Evolutionary conservation across 2,113 vertebrate genomes (phyloP).

Genomic region (Scomber japonicus): DNA sequence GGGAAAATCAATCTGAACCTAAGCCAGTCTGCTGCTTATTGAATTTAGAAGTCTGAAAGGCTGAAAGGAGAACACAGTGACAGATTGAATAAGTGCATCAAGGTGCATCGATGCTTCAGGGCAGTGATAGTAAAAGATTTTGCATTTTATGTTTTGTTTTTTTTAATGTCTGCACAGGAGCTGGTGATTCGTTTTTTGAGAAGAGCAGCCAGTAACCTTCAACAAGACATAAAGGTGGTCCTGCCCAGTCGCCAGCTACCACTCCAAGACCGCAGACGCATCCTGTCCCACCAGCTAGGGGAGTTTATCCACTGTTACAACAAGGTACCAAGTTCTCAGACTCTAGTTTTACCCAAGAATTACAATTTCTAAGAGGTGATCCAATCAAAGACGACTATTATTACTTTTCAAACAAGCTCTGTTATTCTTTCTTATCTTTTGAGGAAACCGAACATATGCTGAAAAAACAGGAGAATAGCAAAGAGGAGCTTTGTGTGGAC

Average conservation of each 20-base stretch:
- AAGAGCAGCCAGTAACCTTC: conserved; percentile 92
- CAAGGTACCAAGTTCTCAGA: conserved; percentile 83
- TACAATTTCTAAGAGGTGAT: background rate
- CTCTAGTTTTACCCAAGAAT: background rate
- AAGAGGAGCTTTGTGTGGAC: conserved; percentile 87
- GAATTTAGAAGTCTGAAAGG: background rate
- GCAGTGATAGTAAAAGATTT: conserved; percentile 23
- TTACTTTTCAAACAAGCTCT: conserved; percentile 15
- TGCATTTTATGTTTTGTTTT: conserved; percentile 15
- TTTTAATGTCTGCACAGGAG: conserved; percentile 83
- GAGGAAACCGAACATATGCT: conserved; percentile 94
- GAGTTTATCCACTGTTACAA: conserved; percentile 92
- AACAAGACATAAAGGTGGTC: conserved; percentile 88
- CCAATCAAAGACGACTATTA: conserved; percentile 13
- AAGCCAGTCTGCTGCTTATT: conserved; percentile 12
- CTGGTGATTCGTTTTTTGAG: conserved; percentile 94
- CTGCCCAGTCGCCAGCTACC: conserved; percentile 88
- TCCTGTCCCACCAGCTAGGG: conserved; percentile 92
- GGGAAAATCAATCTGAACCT: conserved; percentile 47
- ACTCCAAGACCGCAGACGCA: conserved; percentile 86
- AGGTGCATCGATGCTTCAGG: conserved; percentile 32
- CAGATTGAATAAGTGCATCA: background rate
- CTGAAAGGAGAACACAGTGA: conserved; percentile 9
- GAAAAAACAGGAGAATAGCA: conserved; percentile 84
- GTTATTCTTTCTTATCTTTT: conserved; percentile 36